phyloP scores from a whole-genome alignment of 2,113 vertebrate species.

The Rhinopomastus cyanomelas region DNA sequence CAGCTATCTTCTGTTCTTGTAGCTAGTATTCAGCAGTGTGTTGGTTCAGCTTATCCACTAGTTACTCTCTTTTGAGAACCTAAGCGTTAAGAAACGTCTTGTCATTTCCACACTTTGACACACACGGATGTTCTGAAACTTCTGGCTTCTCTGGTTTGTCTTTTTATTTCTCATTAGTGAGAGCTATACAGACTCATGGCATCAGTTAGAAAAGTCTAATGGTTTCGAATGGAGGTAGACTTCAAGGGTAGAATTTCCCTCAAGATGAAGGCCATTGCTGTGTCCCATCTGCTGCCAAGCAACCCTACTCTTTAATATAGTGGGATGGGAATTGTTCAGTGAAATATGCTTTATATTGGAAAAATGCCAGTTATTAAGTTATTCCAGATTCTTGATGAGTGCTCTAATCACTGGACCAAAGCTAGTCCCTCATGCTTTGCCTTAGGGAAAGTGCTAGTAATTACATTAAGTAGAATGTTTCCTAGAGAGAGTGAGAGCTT shows the following conservation, averaged over 20 bases:
- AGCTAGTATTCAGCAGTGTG: background rate
- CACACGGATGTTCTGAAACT: background rate
- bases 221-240: background rate
- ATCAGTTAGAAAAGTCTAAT: no score
- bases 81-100: background rate
- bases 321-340: background rate
- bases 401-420: background rate
- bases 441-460: background rate
- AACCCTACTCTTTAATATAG: background rate
- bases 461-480: background rate
- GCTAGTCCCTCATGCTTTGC: background rate
- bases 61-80: background rate
- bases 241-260: background rate
- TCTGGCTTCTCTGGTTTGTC: background rate
- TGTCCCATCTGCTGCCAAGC: background rate
- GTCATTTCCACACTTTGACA: background rate
- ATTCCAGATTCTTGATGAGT: background rate
- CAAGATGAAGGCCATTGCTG: background rate
- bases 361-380: background rate
- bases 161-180: background rate
- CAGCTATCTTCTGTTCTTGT: accelerated
- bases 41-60: background rate
- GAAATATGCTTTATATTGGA: background rate
- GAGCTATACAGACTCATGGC: no score
- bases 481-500: background rate